Evolutionary conservation across 2,888 invertebrate genomes (phyloP).

Genomic region (Nysson spinosus): DNA sequence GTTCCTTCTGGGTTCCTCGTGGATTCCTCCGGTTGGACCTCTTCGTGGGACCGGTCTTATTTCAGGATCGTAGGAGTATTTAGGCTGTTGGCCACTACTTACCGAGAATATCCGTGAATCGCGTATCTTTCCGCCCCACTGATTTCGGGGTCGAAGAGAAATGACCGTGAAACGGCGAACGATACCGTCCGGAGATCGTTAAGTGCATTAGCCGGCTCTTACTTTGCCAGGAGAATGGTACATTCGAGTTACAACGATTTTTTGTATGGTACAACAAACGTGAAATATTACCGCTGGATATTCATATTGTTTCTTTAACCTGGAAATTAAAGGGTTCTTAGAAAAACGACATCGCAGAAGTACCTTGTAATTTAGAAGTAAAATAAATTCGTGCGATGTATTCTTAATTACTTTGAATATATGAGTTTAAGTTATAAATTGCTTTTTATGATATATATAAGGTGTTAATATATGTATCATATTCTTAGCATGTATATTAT

Average conservation of each 20-base stretch:
- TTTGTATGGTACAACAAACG: too few species aligned
- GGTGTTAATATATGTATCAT: too few species aligned
- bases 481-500: too few species aligned
- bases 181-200: constrained; percentile 56
- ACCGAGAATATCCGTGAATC: constrained; percentile 62
- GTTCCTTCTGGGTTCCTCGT: constrained; percentile 16
- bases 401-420: too few species aligned
- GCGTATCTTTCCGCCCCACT: constrained; percentile 63
- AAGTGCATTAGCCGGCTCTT: constrained; percentile 62
- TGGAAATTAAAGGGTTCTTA: too few species aligned
- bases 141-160: constrained; percentile 58
- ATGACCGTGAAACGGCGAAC: constrained; percentile 59
- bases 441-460: too few species aligned
- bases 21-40: constrained; percentile 1
- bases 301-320: too few species aligned
- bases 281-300: too few species aligned
- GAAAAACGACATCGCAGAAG: too few species aligned
- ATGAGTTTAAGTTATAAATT: too few species aligned
- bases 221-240: constrained; percentile 32
- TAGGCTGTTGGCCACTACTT: constrained; percentile 64
- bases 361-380: too few species aligned
- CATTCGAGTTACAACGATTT: constrained; percentile 18
- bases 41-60: constrained; percentile 22
- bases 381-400: too few species aligned
- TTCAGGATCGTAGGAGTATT: constrained; percentile 57